These are phyloP conservation scores for Venusia cambrica DNA, from an alignment of 2,888 invertebrate genomes.

Conservation along the genomic window DNA sequence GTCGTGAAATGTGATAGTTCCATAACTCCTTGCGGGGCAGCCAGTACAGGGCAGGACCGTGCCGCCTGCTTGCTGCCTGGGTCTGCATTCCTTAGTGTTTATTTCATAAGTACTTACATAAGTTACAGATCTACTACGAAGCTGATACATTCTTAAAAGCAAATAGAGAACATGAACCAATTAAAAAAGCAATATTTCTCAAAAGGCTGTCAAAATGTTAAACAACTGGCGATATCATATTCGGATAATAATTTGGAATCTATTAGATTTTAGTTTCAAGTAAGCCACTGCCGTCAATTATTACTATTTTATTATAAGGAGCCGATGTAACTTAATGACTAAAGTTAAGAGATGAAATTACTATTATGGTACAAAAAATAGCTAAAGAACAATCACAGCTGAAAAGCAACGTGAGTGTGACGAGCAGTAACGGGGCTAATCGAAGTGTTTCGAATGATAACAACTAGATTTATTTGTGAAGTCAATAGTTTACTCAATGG, in stretches of 20 bases:
- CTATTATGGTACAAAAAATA: constrained; percentile 52
- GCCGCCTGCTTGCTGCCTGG: constrained; percentile 32
- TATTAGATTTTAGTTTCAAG: constrained; percentile 34
- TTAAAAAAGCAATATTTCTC: constrained; percentile 36
- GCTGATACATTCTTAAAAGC: constrained; percentile 71
- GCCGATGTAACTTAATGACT: constrained; percentile 62
- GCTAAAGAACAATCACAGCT: constrained; percentile 73
- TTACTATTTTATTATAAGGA: constrained; percentile 45
- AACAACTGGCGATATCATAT: constrained; percentile 16
- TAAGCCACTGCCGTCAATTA: constrained; percentile 42
- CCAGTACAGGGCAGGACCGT: constrained; percentile 27
- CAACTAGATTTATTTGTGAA: constrained; percentile 29
- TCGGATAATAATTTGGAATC: constrained; percentile 20
- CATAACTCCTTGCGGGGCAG: constrained; percentile 67
- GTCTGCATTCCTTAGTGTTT: constrained; percentile 52
- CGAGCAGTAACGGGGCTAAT: constrained; percentile 51
- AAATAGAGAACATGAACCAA: constrained; percentile 69
- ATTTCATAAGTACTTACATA: constrained; percentile 77
- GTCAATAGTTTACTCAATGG: constrained; percentile 17
- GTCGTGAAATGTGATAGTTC: constrained; percentile 55
- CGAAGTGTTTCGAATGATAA: constrained; percentile 64
- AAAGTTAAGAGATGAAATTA: constrained; percentile 53
- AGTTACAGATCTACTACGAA: constrained; percentile 79
- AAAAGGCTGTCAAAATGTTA: constrained; percentile 11
- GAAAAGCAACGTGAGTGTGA: constrained; percentile 65